Base-by-base conservation (phyloP, 2,113 vertebrate species). In the Leuciscus idus region DNA sequence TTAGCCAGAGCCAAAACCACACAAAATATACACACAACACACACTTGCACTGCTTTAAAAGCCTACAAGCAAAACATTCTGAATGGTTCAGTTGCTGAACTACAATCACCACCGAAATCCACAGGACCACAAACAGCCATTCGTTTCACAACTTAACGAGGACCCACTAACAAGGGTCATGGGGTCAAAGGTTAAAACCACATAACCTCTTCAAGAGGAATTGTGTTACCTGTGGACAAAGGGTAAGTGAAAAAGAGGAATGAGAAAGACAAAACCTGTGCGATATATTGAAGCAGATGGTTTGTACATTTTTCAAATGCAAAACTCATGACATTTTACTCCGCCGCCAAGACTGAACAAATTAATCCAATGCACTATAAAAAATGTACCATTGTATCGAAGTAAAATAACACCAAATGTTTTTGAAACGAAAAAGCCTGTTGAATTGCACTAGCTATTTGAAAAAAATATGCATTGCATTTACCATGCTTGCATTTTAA, bases 111-210 rank as follows among this genome's bases (percentile, higher is more conserved):
- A 76, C 36, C 28, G 62, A 68, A 84, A 87, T 84, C 50, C 55
- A 84, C 86, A 86, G 82, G 91, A 88, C 89, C 90, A 89, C 89
- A 93, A 90, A 91, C 87, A 93, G 88, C 90, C 87, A 88, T 88
- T 91, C 76, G 80, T 93, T 93, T 92, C 90, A 88, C 86, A 89
- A 87, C 90, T 88, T 86, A 87, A 87, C 72, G 66, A 88, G 61
- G 28, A n/a, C 82, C 91, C 91, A 93, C 92, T 91, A 92, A 94
- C 86, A 81, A 90, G 83, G 92, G 92, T 93, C 90, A 88, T 1
- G 4, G 72, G 89, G 91, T 92, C 89, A 91, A 83, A 92, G 94
- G 94, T 94, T 95, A 95, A 94, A 94, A 88, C 92, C 88, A 95
- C 95, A 94, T 84, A 87, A 90, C 90, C 91, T 94, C 89, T 92